Evolutionary conservation across 2,113 vertebrate genomes (phyloP), one percentile per base, ranked within the genome.

Genomic region (Aleadryas rufinucha): DNA sequence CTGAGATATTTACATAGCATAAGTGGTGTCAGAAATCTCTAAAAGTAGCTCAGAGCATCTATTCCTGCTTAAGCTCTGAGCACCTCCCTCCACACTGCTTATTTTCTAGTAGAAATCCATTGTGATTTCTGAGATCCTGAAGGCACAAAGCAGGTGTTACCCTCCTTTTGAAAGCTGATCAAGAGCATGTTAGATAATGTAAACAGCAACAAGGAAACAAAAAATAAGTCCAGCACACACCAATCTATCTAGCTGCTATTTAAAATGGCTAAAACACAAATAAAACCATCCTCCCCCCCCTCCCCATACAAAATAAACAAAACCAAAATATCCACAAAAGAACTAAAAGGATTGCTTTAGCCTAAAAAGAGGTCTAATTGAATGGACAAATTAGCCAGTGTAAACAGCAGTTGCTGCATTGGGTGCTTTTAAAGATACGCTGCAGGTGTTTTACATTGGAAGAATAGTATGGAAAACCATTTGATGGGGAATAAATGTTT

Each of bases 231-330:
- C 4, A 60, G 20, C 28, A 45, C 3, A 26, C 16, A 72, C 31
- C 35, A 33, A 13, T 81, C 39, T 91, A 63, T 26, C 12, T 54
- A 64, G 10, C 4, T 64, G 6, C 8, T 39, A 47, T 31, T 79
- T 83, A 49, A 92, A 88, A 76, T 18, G 37, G 4, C 14, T 30
- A 60, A 84, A 72, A 9, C 2, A 0, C 19, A 87, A 49, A 6
- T 3, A 54, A 57, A 10, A 30, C 10, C 23, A 8, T 11, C 35
- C 5, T 6, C 2, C 3, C 5, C 6, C 2, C 3, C 1, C 2
- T 6, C 3, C 54, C 18, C 44, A 77, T n/a, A 65, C 3, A 78
- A 85, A 78, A 65, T 7, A 22, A 56, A 68, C 3, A 4, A 70
- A 59, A 37, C 17, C 9, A 52, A 44, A 77, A 35, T 6, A 45